Evolutionary conservation across 1,140 invertebrate species (phyloP), one percentile per base, ranked within the genome.

Genomic region (Papilio polyxenes): DNA sequence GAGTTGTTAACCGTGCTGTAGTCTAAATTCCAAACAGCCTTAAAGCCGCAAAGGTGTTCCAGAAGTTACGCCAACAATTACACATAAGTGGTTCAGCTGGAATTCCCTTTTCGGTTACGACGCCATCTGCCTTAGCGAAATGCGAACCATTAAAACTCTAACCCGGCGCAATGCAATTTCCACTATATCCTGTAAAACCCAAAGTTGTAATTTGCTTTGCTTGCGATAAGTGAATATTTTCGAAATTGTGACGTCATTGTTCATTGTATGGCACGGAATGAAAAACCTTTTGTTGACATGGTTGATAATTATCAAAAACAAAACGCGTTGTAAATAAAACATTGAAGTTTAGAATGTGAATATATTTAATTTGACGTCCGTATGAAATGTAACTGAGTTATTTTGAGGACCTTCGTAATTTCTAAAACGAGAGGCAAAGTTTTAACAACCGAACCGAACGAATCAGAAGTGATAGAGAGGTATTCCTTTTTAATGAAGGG

Each of bases 401-500:
- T 13, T 65, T 31, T 13, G 10, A 1, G 2, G 6, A 23, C 59
- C 15, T 0, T 65, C 23, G 3, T 11, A 8, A 23, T 23, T 31
- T 11, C 62, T 65, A 4, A 13, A 65, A 65, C 62, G 56, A 59
- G n/a, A n/a, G n/a, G 49, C 31, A 80, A 85, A 85, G 81, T 84
- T 86, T 79, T 82, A 84, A 85, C 80, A 83, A 87, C 56, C 62
- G 74, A 81, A 81, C 75, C 20, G 44, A 74, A 75, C 59, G 17
- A 74, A 80, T 75, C 62, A 65, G 79, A 78, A 75, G 75, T 80
- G 75, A 53, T 80, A 79, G 82, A 85, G 84, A 75, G 79, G 69
- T 76, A 84, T 80, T 84, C 84, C 75, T 65, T 85, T 87, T 86
- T 87, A 87, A 89, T 86, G 85, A 87, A 86, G 81, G 85, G 88